Percentiles rank a stretch among this genome's conserved stretches.
Evolutionary conservation across 1,140 invertebrate species (phyloP).

Genomic region (Bacillus rossius): DNA sequence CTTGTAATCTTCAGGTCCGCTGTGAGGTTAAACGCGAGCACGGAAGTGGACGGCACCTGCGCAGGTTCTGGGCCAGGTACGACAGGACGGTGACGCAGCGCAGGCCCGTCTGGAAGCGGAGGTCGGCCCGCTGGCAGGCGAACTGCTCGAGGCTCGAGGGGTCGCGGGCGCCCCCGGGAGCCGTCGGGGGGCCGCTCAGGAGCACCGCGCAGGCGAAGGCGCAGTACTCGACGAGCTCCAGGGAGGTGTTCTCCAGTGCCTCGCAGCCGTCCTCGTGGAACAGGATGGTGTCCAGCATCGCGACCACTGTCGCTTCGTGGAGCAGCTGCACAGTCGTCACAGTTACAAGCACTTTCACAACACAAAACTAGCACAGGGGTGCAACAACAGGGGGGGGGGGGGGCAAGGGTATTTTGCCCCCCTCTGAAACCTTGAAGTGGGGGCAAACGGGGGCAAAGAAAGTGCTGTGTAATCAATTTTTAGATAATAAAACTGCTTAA

Average conservation of each 20-base stretch:
- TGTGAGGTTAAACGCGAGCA: no score
- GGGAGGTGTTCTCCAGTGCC: constrained; percentile 57
- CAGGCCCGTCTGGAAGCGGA: constrained; percentile 65
- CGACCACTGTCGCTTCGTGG: constrained; percentile 61
- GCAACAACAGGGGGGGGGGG: no score
- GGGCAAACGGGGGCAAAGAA: no score
- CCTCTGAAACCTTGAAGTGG: no score
- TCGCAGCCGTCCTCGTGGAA: constrained; percentile 66
- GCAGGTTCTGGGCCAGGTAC: constrained; percentile 41
- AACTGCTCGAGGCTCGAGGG: constrained; percentile 42
- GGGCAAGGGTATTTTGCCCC: no score
- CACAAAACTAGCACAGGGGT: no score
- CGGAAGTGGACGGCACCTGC: no score
- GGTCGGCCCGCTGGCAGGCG: constrained; percentile 50
- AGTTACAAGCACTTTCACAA: no score
- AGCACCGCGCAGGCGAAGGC: constrained; percentile 23
- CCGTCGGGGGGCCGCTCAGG: constrained; percentile 54
- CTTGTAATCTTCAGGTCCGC: no score
- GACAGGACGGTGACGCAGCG: constrained; percentile 63
- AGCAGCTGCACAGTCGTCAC: constrained; percentile 48
- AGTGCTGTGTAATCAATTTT: no score
- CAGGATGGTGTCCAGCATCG: constrained; percentile 65
- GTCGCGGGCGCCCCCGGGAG: constrained; percentile 64
- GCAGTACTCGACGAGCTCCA: constrained; percentile 69
- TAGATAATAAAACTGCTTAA: no score